Conservation (phyloP, 2,113 vertebrate species). For the Opisthocomus hoazin region DNA sequence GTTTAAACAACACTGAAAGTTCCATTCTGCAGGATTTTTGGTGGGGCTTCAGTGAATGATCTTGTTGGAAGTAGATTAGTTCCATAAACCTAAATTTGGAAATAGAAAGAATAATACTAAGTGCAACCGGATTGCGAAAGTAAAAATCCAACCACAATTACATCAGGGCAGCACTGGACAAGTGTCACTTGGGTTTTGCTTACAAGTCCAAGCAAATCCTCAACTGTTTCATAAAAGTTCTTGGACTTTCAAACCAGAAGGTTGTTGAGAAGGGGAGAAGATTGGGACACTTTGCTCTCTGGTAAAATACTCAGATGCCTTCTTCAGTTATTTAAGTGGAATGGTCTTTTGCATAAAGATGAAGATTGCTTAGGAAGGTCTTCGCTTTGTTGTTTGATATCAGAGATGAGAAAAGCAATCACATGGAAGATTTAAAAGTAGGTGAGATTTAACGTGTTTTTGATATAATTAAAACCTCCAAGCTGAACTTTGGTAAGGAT, state of each 20-base stretch:
- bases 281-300: not conserved
- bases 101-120: not conserved
- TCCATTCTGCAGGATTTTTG: slow-evolving; percentile 36
- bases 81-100: slow-evolving; percentile 47
- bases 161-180: not conserved
- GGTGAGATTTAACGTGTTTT: not conserved
- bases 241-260: not conserved
- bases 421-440: not conserved
- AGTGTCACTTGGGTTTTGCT: not conserved
- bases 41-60: slow-evolving; percentile 26
- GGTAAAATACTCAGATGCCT: not conserved
- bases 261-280: not conserved
- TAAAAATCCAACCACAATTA: slow-evolving; percentile 9
- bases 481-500: not conserved
- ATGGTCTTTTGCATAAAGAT: not conserved
- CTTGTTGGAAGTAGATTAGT: slow-evolving; percentile 51
- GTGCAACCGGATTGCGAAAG: slow-evolving; percentile 16
- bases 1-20: slow-evolving; percentile 14
- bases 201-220: not conserved
- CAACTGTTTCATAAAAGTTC: not conserved
- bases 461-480: not conserved
- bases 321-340: not conserved
- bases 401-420: not conserved
- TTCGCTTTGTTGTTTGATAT: not conserved
- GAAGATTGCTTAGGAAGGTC: not conserved